These are phyloP conservation scores for Leucoma salicis DNA, from an alignment of 2,888 invertebrate genomes.

Conservation along the genomic window DNA sequence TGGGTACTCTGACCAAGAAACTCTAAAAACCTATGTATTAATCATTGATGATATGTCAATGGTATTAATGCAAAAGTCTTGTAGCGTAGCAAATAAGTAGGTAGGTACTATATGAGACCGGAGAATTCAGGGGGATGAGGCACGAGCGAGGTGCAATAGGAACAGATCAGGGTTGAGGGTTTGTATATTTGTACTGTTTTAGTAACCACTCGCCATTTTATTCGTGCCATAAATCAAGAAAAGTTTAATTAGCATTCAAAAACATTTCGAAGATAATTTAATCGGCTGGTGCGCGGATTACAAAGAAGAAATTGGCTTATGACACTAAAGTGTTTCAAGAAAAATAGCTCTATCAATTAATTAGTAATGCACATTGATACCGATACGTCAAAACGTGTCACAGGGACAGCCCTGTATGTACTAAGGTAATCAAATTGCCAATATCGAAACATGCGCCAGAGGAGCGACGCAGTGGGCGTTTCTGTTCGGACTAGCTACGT, in stretches of 20 bases:
- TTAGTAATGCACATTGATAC: neutral
- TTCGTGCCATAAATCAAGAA: constrained; percentile 13
- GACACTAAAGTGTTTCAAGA: neutral
- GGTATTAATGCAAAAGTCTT: constrained; percentile 69
- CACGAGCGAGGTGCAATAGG: constrained; percentile 25
- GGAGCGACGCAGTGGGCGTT: constrained; percentile 35
- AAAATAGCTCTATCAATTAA: neutral
- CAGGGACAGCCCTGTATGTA: constrained; percentile 40
- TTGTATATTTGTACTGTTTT: constrained; percentile 21
- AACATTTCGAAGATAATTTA: constrained; percentile 14
- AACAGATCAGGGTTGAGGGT: constrained; percentile 33
- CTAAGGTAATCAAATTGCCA: constrained; percentile 52
- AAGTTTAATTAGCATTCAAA: constrained; percentile 12
- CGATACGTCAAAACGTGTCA: constrained; percentile 7
- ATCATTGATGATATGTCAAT: too few relatives aligned
- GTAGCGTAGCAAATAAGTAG: constrained; percentile 59
- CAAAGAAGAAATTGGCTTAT: neutral
- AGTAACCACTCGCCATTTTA: constrained; percentile 23
- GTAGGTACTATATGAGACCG: constrained; percentile 63
- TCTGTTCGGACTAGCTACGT: constrained; percentile 39
- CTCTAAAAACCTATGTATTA: too few relatives aligned
- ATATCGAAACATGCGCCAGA: constrained; percentile 39
- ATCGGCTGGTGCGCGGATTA: neutral
- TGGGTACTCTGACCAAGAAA: too few relatives aligned
- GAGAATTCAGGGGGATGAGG: constrained; percentile 35